phyloP scores from a whole-genome alignment of 2,797 vertebrate genomes.

The Saxicola maurus region DNA sequence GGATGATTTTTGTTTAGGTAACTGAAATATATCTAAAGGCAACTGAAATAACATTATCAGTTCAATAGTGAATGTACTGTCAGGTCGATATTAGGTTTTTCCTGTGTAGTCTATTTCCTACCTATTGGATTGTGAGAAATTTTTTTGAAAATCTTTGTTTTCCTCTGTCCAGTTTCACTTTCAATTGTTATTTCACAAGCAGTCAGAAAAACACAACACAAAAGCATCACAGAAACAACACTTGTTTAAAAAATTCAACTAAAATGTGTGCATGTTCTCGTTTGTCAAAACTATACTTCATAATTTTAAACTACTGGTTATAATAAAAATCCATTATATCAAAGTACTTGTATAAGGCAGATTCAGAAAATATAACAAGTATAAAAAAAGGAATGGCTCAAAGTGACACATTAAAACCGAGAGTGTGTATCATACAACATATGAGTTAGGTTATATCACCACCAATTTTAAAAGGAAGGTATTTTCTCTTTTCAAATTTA shows the following conservation, averaged over 20 bases:
- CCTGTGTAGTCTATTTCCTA: neutral
- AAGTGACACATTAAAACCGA: neutral
- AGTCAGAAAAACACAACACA: neutral
- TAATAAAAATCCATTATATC: neutral
- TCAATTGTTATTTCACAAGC: neutral
- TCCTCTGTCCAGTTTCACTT: neutral
- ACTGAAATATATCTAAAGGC: neutral
- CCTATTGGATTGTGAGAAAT: neutral
- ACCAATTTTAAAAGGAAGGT: neutral
- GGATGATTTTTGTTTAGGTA: neutral
- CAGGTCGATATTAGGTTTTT: neutral
- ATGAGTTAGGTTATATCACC: neutral
- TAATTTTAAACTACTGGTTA: neutral
- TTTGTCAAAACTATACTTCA: neutral
- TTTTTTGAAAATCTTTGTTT: neutral
- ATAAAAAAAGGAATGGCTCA: neutral
- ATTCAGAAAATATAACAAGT: neutral
- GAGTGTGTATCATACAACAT: neutral
- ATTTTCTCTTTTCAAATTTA: neutral
- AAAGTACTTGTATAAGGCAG: neutral
- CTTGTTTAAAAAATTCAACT: neutral
- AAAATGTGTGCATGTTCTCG: neutral
- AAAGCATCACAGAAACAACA: neutral
- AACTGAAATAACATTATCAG: neutral
- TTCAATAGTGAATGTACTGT: neutral